Base-by-base conservation (phyloP, 2,888 invertebrate species). In the Platyscelio sp. region DNA sequence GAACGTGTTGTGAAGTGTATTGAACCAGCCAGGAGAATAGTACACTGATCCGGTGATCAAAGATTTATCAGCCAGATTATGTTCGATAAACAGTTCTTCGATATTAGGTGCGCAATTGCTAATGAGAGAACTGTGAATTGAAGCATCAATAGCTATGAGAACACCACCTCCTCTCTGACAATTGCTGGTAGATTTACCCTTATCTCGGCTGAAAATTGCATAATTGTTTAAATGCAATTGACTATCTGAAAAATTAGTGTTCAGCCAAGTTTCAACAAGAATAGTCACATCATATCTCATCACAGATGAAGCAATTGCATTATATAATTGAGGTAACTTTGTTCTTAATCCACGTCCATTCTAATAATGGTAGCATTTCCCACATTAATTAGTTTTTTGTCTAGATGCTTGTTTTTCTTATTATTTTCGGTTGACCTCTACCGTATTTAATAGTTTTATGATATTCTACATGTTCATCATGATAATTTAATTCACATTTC, bases 241-340 rank as follows among this genome's bases (percentile, higher is more conserved):
- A 29, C 7, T 18, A 58, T 58, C 58, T n/a, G n/a, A 6, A 29
- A 29, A 58, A 29, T 58, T 29, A 18, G 13, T 18, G n/a, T 58
- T 58, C 27, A 58, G 58, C 58, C 58, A 58, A 11, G 58, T 58
- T n/a, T 58, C 58, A 7, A 58, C 58, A 5, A 58, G 29, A n/a
- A 58, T n/a, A 29, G 29, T 58, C 3, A 58, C 29, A 18, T 58
- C 29, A 4, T 46, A 46, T 46, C 15, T 46, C 15, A 15, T 46
- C 46, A n/a, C 46, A n/a, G 46, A 46, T 33, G 33, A 5, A 33
- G 9, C 6, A 33, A 9, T 33, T 33, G 33, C 33, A 33, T 33
- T 33, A 58, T 54, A 54, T 24, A 26, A 13, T 24, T 40, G 6
- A 0, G 15, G 38, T 27, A 65, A 46, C 33, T 33, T 58, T 3